Percentiles rank a stretch among this genome's conserved stretches.
These are phyloP conservation scores for Melanotaenia trifasciata DNA, from an alignment of 2,797 vertebrate genomes.

Conservation along the genomic window DNA sequence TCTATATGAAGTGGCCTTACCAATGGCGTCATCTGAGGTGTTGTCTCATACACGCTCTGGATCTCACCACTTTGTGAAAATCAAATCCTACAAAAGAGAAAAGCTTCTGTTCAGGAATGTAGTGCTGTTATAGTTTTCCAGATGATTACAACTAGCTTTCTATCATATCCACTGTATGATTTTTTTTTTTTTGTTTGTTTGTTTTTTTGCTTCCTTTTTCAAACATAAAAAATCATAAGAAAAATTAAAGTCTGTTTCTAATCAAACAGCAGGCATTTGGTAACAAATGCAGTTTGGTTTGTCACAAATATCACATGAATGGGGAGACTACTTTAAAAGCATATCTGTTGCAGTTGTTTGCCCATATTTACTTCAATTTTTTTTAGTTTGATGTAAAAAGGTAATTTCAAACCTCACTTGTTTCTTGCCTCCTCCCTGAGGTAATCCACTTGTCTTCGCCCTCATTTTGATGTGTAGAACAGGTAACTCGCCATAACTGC, in stretches of 20 bases:
- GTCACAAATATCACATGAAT: conserved; percentile 34
- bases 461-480: conserved; percentile 28
- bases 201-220: conserved; percentile 40
- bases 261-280: conserved; percentile 53
- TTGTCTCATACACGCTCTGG: conserved; percentile 77
- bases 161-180: conserved; percentile 62
- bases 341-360: conserved; percentile 28
- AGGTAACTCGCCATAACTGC: conserved; percentile 23
- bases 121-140: conserved; percentile 87
- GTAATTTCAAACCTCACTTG: conserved; percentile 24
- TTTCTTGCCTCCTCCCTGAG: conserved; percentile 14
- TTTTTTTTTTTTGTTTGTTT: too few species aligned
- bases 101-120: conserved; percentile 75
- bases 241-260: conserved; percentile 74
- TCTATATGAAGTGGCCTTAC: conserved; percentile 97
- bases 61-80: conserved; percentile 78
- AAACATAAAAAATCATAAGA: conserved; percentile 40
- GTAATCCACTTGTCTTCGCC: conserved; percentile 8
- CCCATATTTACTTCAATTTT: conserved; percentile 7
- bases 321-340: conserved; percentile 25
- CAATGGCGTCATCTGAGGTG: conserved; percentile 80
- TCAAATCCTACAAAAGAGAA: conserved; percentile 42
- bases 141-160: conserved; percentile 68
- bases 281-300: conserved; percentile 37
- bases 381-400: conserved; percentile 36